Percentiles rank a stretch among this genome's conserved stretches.
Evolutionary conservation across 2,888 invertebrate genomes (phyloP).

Genomic region (Chouioia cunea): DNA sequence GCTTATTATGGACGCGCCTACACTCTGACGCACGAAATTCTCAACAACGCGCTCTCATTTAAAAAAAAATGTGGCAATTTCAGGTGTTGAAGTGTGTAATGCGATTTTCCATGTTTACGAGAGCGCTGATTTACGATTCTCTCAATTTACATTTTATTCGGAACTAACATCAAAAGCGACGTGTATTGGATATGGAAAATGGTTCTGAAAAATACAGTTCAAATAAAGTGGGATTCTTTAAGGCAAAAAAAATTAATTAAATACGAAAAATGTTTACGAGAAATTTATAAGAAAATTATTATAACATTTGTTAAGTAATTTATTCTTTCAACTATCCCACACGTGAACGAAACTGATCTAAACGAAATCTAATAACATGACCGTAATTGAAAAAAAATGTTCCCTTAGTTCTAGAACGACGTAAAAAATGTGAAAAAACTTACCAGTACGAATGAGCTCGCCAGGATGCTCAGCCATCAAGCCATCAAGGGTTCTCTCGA

Average conservation of each 20-base stretch:
- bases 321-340: no score
- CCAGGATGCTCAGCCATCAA: slow-evolving; percentile 92
- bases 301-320: no score
- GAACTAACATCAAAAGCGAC: no score
- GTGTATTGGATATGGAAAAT: neutral
- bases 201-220: no score
- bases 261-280: no score
- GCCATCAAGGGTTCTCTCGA: slow-evolving; percentile 87
- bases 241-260: no score
- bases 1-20: slow-evolving; percentile 6
- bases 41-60: slow-evolving; percentile 4
- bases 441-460: slow-evolving; percentile 91
- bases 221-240: neutral
- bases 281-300: no score
- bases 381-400: no score
- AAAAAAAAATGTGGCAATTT: slow-evolving; percentile 10
- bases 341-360: no score
- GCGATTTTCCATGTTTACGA: neutral
- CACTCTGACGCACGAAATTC: neutral
- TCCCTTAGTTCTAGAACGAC: neutral
- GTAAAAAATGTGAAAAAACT: slow-evolving; percentile 22
- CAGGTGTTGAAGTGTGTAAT: slow-evolving; percentile 1
- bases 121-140: no score
- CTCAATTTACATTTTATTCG: no score
- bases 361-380: no score